Evolutionary conservation across 2,113 vertebrate species (phyloP).

Genomic region (Suncus etruscus): DNA sequence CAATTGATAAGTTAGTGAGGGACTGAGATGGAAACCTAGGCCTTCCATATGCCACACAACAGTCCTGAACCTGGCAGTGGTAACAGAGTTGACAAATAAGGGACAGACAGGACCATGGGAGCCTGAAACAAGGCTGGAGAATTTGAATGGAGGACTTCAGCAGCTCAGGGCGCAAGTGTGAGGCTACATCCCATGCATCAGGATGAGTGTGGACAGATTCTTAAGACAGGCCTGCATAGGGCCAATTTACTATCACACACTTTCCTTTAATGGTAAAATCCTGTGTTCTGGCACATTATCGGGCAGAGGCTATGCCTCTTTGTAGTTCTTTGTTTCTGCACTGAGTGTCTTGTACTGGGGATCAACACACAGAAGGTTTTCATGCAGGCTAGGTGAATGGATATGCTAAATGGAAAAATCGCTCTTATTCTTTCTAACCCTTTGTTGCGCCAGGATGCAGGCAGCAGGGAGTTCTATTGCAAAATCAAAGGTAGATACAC

Average conservation of each 20-base stretch:
- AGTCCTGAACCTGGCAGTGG: not conserved
- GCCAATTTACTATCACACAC: too few relatives aligned
- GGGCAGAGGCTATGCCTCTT: too few relatives aligned
- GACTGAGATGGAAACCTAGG: not conserved
- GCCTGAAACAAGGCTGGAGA: not conserved
- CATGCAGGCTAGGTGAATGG: not conserved
- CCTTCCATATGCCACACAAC: not conserved
- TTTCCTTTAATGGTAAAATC: too few relatives aligned
- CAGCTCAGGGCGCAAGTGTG: too few relatives aligned
- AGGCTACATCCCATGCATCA: not conserved
- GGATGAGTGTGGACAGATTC: not conserved
- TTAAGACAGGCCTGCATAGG: too few relatives aligned
- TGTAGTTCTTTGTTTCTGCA: not conserved
- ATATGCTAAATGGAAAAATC: not conserved
- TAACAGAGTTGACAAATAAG: not conserved
- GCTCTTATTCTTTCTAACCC: not conserved
- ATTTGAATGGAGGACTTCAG: too few relatives aligned
- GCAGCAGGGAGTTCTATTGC: not conserved
- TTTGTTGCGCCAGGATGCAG: not conserved
- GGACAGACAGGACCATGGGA: not conserved
- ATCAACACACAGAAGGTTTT: not conserved
- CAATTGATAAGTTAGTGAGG: not conserved
- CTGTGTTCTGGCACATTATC: not conserved
- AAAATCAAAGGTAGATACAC: not conserved
- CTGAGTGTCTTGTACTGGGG: not conserved